Base-by-base conservation (phyloP, 2,888 invertebrate species). In the Patella caerulea region DNA sequence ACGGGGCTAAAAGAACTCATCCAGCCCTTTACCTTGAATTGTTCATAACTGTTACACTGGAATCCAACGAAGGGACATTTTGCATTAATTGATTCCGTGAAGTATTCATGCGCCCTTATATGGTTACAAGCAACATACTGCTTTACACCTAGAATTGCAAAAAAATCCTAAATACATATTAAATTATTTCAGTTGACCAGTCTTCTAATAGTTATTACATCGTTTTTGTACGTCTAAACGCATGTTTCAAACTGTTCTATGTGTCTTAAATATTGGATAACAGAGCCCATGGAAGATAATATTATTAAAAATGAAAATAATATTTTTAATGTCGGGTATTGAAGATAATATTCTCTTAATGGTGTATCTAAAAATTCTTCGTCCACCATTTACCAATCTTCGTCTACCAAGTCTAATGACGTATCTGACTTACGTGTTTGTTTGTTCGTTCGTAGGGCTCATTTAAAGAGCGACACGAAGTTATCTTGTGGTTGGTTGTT, bases 101-200 rank as follows among this genome's bases (percentile, higher is more conserved):
- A 97, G 88, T 94, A 95, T 86, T 96, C 95, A 89, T 96, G 94
- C 81, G 96, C 96, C 74, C 97, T 93, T 78, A 97, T 94, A 90
- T 98, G 98, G 91, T 96, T 96, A 91, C 98, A 98, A 52, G 96
- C 95, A 24, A 98, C 93, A 87, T 94, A 95, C 83, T 94, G 93
- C 77, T 94, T 94, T 7, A 95, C 92, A 24, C 86, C 87, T 86
- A 74, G 7, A 80, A 75, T 5, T 7, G 53, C 24, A 29, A 65
- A 45, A 15, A 74, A 14, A 72, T 5, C 34, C 4, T 7, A 14
- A 0, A 2, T 55, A 34, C 2, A 65, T n/a, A 73, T 45, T 45
- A 0, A 4, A 7, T 34, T 34, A 54, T 17, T 70, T 11, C 29
- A 17, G 59, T 59, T 3, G 59, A n/a, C 59, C 17, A 59, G 17